Conservation (phyloP, 2,797 vertebrate genomes). For the Pygocentrus nattereri region DNA sequence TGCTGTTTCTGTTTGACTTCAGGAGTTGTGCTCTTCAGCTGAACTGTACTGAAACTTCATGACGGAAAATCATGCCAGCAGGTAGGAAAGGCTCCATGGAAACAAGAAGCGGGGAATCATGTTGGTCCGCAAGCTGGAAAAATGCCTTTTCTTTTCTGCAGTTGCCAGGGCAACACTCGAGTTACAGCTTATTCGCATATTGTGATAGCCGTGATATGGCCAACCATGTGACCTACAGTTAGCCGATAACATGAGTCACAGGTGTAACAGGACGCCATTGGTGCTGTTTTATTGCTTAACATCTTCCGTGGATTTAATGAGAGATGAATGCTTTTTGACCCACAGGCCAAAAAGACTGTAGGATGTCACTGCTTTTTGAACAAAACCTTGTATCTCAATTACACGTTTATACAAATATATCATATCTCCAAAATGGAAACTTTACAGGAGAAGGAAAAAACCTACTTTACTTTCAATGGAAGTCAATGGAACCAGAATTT, state of each 20-base stretch:
- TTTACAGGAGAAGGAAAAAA: too few species aligned
- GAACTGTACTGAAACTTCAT: slow-evolving; percentile 5
- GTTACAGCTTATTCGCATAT: slow-evolving; percentile 19
- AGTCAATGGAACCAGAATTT: too few species aligned
- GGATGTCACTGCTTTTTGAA: too few species aligned
- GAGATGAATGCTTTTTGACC: too few species aligned
- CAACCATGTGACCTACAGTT: neutral
- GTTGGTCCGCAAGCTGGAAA: slow-evolving; percentile 3
- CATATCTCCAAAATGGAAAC: too few species aligned
- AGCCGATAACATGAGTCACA: slow-evolving; percentile 1
- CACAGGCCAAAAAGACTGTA: too few species aligned
- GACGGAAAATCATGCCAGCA: slow-evolving; percentile 15
- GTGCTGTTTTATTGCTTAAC: neutral
- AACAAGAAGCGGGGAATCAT: slow-evolving; percentile 8
- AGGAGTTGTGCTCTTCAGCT: neutral
- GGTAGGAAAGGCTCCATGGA: slow-evolving; percentile 27
- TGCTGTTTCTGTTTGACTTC: neutral
- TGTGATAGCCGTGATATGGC: slow-evolving; percentile 5
- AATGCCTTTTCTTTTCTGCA: slow-evolving; percentile 1
- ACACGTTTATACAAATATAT: too few species aligned
- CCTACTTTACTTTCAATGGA: too few species aligned
- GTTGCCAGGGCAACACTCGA: slow-evolving; percentile 25
- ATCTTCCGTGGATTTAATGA: neutral
- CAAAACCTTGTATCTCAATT: too few species aligned
- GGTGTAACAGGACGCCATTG: neutral